Percentiles rank a stretch among this genome's conserved stretches.
phyloP scores from a whole-genome alignment of 2,797 vertebrate species.

The Diglossa cyanea region DNA sequence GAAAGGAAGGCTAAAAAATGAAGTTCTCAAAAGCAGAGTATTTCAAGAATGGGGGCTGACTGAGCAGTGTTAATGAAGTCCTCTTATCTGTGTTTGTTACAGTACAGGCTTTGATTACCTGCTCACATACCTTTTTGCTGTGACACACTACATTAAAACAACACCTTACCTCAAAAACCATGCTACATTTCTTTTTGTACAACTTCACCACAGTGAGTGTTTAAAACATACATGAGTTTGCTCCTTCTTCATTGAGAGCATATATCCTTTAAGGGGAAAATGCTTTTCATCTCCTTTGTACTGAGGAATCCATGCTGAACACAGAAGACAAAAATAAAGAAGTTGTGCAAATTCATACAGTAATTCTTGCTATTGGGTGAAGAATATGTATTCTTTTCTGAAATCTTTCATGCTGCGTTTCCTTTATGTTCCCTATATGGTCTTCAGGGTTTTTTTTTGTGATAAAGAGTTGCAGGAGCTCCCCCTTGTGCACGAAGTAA shows the following conservation, averaged over 20 bases:
- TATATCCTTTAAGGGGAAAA: not conserved
- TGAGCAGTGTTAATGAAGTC: not conserved
- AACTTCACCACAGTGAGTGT: not conserved
- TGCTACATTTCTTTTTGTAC: not conserved
- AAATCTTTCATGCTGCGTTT: not conserved
- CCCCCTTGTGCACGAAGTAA: conserved; percentile 61
- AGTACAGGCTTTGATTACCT: not conserved
- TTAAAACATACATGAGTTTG: not conserved
- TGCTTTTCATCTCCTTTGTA: not conserved
- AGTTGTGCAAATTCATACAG: not conserved
- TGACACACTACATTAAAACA: not conserved
- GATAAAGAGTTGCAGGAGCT: conserved; percentile 54
- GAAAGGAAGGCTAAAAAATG: not conserved
- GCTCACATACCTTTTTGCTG: not conserved
- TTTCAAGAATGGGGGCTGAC: not conserved
- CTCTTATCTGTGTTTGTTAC: not conserved
- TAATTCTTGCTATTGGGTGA: not conserved
- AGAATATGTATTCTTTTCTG: not conserved
- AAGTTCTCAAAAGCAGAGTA: not conserved
- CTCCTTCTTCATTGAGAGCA: not conserved
- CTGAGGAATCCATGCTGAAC: not conserved
- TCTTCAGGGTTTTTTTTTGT: not conserved
- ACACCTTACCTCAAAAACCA: not conserved
- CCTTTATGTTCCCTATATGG: not conserved
- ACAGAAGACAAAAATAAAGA: not conserved